A percentile compares a stretch with the other conserved stretches of the same genome.
phyloP scores from a whole-genome alignment of 2,797 vertebrate genomes.

The Pogonophryne albipinna region DNA sequence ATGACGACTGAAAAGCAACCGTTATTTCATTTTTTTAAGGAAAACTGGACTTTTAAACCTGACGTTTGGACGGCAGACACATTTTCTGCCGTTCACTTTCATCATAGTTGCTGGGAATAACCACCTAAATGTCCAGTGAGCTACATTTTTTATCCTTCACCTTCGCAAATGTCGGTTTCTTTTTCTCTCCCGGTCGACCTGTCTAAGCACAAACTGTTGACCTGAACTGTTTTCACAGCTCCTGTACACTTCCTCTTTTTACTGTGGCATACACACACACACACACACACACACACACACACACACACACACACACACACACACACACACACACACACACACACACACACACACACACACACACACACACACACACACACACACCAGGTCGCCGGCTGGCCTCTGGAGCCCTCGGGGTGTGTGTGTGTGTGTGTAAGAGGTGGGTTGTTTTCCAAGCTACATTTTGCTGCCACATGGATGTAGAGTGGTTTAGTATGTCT shows the following conservation, averaged over 20 bases:
- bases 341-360: no score
- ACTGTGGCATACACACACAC: conserved; percentile 46
- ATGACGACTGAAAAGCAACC: no score
- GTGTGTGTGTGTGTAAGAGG: conserved; percentile 60
- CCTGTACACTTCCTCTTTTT: conserved; percentile 77
- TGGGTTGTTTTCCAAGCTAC: conserved; percentile 78
- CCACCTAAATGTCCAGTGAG: background rate
- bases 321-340: conserved; percentile 40
- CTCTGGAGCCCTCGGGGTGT: conserved; percentile 70
- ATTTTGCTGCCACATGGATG: conserved; percentile 83
- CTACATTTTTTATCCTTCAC: background rate
- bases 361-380: conserved; percentile 31
- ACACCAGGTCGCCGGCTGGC: conserved; percentile 70
- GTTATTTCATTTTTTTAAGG: background rate
- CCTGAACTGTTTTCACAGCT: conserved; percentile 78
- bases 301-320: no score
- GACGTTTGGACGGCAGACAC: background rate
- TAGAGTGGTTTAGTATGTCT: conserved; percentile 83
- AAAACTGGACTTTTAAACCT: background rate
- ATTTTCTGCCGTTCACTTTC: background rate
- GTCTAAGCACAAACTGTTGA: conserved; percentile 70
- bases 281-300: background rate
- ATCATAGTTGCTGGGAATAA: background rate
- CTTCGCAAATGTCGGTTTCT: conserved; percentile 10
- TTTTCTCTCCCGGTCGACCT: conserved; percentile 21